These are phyloP conservation scores for Macrophya annulata DNA, from an alignment of 2,888 invertebrate species.

Conservation along the genomic window DNA sequence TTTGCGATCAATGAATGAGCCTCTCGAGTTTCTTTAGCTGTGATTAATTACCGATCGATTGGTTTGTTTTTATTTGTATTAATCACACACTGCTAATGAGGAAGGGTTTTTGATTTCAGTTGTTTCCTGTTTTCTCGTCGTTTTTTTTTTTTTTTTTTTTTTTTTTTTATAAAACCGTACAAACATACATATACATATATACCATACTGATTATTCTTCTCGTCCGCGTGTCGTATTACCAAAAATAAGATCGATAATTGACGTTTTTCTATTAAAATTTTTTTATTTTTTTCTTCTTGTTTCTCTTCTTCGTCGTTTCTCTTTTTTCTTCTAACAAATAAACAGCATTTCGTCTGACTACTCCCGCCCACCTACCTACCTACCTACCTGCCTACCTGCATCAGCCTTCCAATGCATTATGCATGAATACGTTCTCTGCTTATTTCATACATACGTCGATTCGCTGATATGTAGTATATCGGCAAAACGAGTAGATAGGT, in stretches of 20 bases:
- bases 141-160: too few relatives aligned
- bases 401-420: conserved; percentile 15
- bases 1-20: neutral
- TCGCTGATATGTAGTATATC: conserved; percentile 4
- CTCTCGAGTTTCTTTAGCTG: neutral
- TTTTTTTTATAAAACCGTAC: neutral
- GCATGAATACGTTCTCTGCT: conserved; percentile 40
- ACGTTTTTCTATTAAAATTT: neutral
- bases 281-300: neutral
- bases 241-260: conserved; percentile 13
- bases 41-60: neutral
- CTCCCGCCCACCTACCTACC: neutral
- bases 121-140: neutral
- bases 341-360: conserved; percentile 19
- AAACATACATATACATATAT: neutral
- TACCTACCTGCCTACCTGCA: neutral
- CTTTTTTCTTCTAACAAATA: neutral
- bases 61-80: neutral
- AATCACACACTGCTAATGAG: neutral
- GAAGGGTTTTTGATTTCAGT: neutral
- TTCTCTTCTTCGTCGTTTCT: neutral
- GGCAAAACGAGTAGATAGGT: neutral
- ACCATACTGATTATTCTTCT: neutral
- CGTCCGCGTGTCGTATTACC: neutral
- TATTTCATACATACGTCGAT: conserved; percentile 26